These are phyloP conservation scores for Oreotragus oreotragus DNA, from an alignment of 2,113 vertebrate genomes.

Conservation along the genomic window DNA sequence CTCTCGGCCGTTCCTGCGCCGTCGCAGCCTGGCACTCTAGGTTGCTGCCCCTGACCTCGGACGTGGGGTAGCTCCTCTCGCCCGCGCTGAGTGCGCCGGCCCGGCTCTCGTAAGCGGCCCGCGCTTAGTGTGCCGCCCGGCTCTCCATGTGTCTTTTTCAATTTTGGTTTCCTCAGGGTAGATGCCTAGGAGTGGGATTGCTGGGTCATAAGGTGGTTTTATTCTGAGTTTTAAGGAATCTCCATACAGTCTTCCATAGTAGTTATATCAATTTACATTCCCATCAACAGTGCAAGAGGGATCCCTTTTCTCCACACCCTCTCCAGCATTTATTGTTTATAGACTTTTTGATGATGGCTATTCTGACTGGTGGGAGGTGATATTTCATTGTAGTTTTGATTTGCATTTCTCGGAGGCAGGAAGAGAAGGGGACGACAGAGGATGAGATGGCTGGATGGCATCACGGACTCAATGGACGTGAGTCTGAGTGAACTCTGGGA, in stretches of 20 bases:
- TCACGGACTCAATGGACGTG: rapidly evolving
- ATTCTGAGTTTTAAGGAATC: neutral
- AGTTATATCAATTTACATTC: neutral
- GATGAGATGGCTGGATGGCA: no score
- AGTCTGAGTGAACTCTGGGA: no score
- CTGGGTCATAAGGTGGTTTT: neutral
- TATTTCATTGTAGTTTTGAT: neutral
- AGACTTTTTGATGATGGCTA: neutral
- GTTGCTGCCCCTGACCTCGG: no score
- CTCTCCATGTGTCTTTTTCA: neutral
- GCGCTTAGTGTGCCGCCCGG: no score
- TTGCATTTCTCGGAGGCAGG: neutral
- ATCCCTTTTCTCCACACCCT: neutral
- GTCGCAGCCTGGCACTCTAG: no score
- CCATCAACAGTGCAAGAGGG: neutral
- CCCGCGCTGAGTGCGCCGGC: no score
- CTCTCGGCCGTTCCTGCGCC: no score
- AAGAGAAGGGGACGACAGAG: no score
- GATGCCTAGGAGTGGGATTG: neutral
- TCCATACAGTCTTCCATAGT: neutral
- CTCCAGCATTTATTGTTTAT: neutral
- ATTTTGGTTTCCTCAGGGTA: neutral
- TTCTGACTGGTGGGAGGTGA: neutral
- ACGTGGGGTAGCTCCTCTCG: no score
- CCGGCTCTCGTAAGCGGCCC: no score